These are phyloP conservation scores for Caenorhabditis sp. DNA, from an alignment of 2,888 invertebrate genomes.

Conservation along the genomic window DNA sequence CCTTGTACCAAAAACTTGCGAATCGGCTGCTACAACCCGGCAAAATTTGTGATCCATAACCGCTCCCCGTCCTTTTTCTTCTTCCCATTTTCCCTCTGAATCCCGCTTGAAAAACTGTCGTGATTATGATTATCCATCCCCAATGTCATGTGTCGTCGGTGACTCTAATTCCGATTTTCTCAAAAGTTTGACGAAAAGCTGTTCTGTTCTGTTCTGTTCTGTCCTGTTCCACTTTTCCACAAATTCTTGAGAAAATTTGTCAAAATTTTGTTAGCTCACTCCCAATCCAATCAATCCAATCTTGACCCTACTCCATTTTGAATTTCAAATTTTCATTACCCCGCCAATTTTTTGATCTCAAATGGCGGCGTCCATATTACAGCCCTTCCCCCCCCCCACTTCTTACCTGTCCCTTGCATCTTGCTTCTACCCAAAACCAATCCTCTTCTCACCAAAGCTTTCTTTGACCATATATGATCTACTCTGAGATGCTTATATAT, in stretches of 20 bases:
- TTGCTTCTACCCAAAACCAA: constrained; percentile 27
- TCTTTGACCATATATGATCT: constrained; percentile 57
- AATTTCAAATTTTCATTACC: neutral
- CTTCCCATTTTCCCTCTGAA: constrained; percentile 1
- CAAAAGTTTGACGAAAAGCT: constrained; percentile 6
- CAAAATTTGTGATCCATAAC: constrained; percentile 42
- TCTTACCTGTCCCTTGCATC: constrained; percentile 25
- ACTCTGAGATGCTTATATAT: constrained; percentile 42
- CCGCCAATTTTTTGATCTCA: constrained; percentile 62
- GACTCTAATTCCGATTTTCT: constrained; percentile 53
- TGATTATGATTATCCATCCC: constrained; percentile 17
- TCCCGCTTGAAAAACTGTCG: constrained; percentile 44
- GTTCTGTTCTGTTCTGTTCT: too few relatives aligned
- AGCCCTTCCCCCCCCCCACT: too few relatives aligned
- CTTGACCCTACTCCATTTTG: neutral
- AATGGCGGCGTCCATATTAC: constrained; percentile 48
- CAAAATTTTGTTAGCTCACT: too few relatives aligned
- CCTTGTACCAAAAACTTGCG: neutral
- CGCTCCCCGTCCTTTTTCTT: constrained; percentile 23
- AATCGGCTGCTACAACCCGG: neutral
- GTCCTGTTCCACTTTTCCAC: too few relatives aligned
- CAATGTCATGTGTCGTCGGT: constrained; percentile 52
- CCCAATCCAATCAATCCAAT: too few relatives aligned
- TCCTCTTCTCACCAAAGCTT: constrained; percentile 60
- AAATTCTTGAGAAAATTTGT: too few relatives aligned